Evolutionary conservation across 2,797 vertebrate species (phyloP).

Genomic region (Anguilla pacifica): DNA sequence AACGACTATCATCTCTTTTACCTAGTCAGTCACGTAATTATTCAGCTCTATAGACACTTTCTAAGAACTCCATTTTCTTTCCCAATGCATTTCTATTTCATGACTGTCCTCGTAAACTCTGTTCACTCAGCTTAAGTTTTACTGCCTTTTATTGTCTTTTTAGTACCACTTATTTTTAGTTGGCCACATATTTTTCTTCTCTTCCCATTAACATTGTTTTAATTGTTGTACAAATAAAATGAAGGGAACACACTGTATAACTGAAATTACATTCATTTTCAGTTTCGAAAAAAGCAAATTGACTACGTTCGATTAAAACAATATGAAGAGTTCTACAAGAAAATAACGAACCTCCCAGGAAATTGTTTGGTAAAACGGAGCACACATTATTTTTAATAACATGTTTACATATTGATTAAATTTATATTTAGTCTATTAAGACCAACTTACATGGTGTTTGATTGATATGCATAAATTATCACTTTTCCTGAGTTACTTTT

Average conservation of each 20-base stretch:
- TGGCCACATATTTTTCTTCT: not conserved
- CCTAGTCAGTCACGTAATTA: not conserved
- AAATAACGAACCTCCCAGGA: too few species aligned
- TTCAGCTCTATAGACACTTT: not conserved
- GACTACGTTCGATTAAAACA: too few species aligned
- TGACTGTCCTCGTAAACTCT: not conserved
- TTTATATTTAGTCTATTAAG: not conserved
- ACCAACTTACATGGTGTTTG: not conserved
- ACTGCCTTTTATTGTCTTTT: not conserved
- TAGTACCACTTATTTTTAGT: not conserved
- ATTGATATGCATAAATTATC: not conserved
- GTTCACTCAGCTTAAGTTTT: too few species aligned
- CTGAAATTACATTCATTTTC: not conserved
- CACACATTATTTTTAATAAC: not conserved
- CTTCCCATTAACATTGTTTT: not conserved
- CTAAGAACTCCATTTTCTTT: not conserved
- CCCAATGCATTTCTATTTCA: not conserved
- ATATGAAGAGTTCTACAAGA: too few species aligned
- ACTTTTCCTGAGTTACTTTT: not conserved
- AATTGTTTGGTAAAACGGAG: not conserved
- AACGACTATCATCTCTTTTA: not conserved
- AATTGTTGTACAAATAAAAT: not conserved
- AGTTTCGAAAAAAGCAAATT: too few species aligned
- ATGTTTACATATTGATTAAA: not conserved
- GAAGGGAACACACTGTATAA: not conserved